A percentile compares a stretch with the other conserved stretches of the same genome.
Conservation (phyloP, 2,113 vertebrate species). For the Asarcornis scutulata region DNA sequence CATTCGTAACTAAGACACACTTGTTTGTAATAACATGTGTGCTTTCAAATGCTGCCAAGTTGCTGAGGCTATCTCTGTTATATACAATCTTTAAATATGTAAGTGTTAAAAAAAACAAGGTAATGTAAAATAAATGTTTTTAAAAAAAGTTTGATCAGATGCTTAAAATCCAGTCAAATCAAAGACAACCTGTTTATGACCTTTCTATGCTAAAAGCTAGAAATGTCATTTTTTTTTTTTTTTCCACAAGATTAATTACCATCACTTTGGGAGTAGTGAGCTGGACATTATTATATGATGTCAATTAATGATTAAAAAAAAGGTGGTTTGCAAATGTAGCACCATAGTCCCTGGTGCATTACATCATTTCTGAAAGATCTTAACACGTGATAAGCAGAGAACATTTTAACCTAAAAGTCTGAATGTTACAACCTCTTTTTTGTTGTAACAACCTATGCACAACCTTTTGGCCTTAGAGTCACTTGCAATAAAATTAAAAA, state of each 20-base stretch:
- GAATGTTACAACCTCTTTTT: slow-evolving; percentile 55
- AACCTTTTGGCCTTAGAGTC: slow-evolving; percentile 50
- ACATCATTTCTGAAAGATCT: slow-evolving; percentile 58
- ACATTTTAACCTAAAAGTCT: slow-evolving; percentile 63
- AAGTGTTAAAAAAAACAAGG: slow-evolving; percentile 59
- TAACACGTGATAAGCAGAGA: slow-evolving; percentile 45
- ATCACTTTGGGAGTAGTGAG: slow-evolving; percentile 47
- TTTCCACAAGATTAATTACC: slow-evolving; percentile 39
- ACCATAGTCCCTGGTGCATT: slow-evolving; percentile 33
- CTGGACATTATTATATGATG: slow-evolving; percentile 54
- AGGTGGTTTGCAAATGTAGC: slow-evolving; percentile 56
- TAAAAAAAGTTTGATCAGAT: slow-evolving; percentile 37
- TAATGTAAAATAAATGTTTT: slow-evolving; percentile 30
- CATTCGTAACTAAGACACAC: slow-evolving; percentile 45
- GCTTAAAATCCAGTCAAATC: slow-evolving; percentile 40
- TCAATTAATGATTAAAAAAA: slow-evolving; percentile 66
- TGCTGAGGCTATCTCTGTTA: slow-evolving; percentile 36
- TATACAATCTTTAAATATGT: slow-evolving; percentile 42
- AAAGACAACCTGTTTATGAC: slow-evolving; percentile 55
- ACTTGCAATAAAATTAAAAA: slow-evolving; percentile 44
- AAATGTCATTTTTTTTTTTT: not conserved
- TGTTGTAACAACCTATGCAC: slow-evolving; percentile 12
- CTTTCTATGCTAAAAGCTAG: slow-evolving; percentile 52
- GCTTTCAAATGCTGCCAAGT: slow-evolving; percentile 47
- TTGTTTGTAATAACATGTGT: slow-evolving; percentile 45